These are phyloP conservation scores for Notothenia rossii DNA, from an alignment of 2,113 vertebrate genomes.

Conservation along the genomic window DNA sequence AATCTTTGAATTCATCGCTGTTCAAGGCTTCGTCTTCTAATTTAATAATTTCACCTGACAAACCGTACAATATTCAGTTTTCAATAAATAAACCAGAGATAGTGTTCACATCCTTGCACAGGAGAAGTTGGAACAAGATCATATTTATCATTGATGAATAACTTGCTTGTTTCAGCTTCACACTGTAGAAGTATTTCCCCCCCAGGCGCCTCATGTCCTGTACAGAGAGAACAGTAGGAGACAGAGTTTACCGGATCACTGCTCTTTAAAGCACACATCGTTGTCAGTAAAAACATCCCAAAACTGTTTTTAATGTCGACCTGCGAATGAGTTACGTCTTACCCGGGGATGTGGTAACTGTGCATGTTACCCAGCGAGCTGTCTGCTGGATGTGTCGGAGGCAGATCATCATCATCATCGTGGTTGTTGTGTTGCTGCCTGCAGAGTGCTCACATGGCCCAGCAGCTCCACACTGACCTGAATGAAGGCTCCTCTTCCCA, in stretches of 20 bases:
- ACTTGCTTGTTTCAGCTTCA: neutral
- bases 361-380: neutral
- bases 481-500: constrained; percentile 16
- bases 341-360: neutral
- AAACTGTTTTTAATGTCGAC: no score
- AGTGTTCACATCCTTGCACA: neutral
- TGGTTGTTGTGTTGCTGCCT: neutral
- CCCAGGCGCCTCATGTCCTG: constrained; percentile 6
- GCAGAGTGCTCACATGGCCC: constrained; percentile 20
- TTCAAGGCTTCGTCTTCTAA: no score
- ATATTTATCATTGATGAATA: neutral
- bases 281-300: neutral
- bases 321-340: neutral
- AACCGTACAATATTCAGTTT: no score
- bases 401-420: neutral
- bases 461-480: neutral
- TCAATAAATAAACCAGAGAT: no score
- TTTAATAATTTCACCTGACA: no score
- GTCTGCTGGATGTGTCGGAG: neutral
- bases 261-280: neutral
- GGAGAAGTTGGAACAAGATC: neutral
- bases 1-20: no score
- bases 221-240: neutral
- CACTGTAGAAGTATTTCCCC: neutral
- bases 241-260: constrained; percentile 20